These are phyloP conservation scores for Craseonycteris thonglongyai DNA, from an alignment of 2,113 vertebrate genomes.

Conservation along the genomic window DNA sequence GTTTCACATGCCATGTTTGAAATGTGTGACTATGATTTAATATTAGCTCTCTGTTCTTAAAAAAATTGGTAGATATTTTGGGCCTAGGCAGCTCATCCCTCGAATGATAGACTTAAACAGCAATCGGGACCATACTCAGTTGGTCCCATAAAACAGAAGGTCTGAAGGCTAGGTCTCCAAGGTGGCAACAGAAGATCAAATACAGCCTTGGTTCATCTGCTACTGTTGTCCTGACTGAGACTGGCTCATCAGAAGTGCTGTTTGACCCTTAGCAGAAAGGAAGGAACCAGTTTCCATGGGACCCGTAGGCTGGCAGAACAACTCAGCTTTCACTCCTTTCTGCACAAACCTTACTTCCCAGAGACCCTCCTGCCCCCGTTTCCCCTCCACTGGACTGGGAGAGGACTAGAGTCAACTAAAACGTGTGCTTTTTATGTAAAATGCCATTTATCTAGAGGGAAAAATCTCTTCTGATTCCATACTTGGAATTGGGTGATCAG, in stretches of 20 bases:
- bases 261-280: background rate
- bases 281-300: background rate
- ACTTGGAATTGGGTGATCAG: background rate
- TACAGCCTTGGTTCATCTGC: background rate
- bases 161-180: background rate
- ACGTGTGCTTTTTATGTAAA: background rate
- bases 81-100: background rate
- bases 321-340: background rate
- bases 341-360: background rate
- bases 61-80: background rate
- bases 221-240: background rate
- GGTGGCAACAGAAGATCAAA: background rate
- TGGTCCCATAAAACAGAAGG: background rate
- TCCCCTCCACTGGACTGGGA: background rate
- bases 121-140: background rate
- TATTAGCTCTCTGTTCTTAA: background rate
- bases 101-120: background rate
- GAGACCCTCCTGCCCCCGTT: background rate
- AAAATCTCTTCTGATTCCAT: background rate
- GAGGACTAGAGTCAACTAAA: background rate
- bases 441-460: background rate
- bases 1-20: background rate
- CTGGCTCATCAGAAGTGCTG: background rate
- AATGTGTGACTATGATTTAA: background rate
- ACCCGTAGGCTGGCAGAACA: background rate